Evolutionary conservation across 23 tunicate species (phyloP).

Genomic region (Ascidia mentula): DNA sequence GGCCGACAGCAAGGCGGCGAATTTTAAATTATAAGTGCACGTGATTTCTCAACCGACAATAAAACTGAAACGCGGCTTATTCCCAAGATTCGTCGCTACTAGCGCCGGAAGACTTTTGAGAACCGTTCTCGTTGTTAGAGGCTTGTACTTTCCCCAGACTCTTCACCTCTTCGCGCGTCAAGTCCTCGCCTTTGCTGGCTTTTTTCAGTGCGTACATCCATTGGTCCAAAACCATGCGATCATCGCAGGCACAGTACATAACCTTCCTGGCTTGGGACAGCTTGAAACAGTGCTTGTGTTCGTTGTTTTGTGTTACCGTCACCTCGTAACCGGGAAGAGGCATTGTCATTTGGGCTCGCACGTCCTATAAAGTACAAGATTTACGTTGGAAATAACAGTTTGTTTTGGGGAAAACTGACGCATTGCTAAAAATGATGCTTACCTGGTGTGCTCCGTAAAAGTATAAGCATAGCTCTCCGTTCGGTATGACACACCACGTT

Average conservation of each 20-base stretch:
- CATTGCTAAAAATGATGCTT: background rate
- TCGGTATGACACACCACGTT: slow-evolving; percentile 92
- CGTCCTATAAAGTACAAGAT: slow-evolving; percentile 58
- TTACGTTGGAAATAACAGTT: background rate
- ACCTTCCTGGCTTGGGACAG: slow-evolving; percentile 72
- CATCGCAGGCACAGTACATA: slow-evolving; percentile 41
- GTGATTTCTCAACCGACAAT: too few relatives aligned
- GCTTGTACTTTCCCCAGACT: slow-evolving; percentile 10
- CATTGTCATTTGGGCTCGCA: slow-evolving; percentile 76
- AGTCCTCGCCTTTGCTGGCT: slow-evolving; percentile 67
- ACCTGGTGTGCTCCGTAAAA: slow-evolving; percentile 97
- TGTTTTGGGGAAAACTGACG: background rate
- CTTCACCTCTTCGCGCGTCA: slow-evolving; percentile 54
- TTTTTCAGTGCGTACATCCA: slow-evolving; percentile 74
- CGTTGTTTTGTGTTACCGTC: slow-evolving; percentile 17
- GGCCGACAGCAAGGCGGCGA: too few relatives aligned
- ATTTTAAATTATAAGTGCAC: too few relatives aligned
- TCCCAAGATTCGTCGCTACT: background rate
- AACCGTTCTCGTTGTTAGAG: background rate
- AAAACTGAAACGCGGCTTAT: background rate
- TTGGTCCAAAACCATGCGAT: slow-evolving; percentile 32
- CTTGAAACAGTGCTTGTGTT: slow-evolving; percentile 74
- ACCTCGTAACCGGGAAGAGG: slow-evolving; percentile 86
- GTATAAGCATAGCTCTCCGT: slow-evolving; percentile 79
- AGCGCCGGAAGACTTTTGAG: background rate